A percentile compares a stretch with the other conserved stretches of the same genome.
Conservation (phyloP, 2,113 vertebrate species). For the Empidonax alnorum region DNA sequence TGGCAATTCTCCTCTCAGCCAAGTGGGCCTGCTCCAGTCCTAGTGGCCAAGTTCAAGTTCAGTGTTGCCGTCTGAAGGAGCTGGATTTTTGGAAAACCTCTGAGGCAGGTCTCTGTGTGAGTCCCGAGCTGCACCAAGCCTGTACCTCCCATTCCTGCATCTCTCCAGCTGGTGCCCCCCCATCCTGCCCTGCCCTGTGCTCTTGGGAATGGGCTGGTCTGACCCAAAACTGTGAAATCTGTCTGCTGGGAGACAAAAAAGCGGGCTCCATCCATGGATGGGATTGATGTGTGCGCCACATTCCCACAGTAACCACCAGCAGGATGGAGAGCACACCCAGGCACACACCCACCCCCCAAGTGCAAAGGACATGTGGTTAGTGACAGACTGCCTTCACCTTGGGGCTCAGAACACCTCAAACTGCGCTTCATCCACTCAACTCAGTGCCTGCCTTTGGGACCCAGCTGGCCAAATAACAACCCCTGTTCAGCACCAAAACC, state of each 20-base stretch:
- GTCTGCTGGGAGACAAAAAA: neutral
- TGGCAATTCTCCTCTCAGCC: neutral
- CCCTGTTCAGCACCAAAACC: neutral
- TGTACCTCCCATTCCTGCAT: neutral
- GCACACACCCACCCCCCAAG: neutral
- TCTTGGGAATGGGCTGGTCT: neutral
- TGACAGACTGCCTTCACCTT: neutral
- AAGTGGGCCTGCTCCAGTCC: neutral
- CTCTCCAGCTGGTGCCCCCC: neutral
- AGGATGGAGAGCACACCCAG: neutral
- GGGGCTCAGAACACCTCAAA: neutral
- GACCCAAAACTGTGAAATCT: neutral
- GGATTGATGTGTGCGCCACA: rapidly evolving
- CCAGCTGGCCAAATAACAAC: neutral
- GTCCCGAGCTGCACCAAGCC: neutral
- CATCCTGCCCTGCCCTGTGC: neutral
- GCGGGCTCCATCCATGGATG: neutral
- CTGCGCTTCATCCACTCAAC: neutral
- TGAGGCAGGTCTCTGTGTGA: neutral
- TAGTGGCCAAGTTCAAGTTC: neutral
- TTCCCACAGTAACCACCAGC: neutral
- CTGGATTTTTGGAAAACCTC: rapidly evolving
- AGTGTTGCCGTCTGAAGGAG: neutral
- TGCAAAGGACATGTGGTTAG: neutral
- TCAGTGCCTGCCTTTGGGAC: neutral